Evolutionary conservation across 2,113 vertebrate species (phyloP).

Genomic region (Eretmochelys imbricata): DNA sequence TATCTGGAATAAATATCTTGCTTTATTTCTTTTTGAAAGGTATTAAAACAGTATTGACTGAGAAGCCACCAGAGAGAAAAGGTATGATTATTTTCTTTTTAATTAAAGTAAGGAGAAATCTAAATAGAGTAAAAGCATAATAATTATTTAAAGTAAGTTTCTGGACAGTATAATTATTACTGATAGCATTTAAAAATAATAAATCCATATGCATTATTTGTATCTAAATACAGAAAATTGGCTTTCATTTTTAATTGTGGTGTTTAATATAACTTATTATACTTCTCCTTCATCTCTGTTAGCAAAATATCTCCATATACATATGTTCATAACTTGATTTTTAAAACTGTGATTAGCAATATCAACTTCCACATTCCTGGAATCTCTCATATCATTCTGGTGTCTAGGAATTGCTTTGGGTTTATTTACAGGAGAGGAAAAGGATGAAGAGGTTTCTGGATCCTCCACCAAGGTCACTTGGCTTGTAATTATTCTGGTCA

Average conservation of each 20-base stretch:
- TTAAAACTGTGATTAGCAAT: neutral
- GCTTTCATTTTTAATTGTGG: neutral
- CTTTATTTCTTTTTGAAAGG: conserved; percentile 26
- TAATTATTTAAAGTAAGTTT: neutral
- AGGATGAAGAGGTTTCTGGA: neutral
- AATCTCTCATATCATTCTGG: neutral
- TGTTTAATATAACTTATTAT: neutral
- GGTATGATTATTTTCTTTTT: neutral
- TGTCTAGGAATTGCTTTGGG: neutral
- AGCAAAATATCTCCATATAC: neutral
- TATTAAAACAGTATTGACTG: neutral
- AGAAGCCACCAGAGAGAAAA: conserved; percentile 7
- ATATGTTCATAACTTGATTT: neutral
- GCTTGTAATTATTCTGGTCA: neutral
- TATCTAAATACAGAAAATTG: neutral
- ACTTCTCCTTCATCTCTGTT: neutral
- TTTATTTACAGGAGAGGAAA: conserved; percentile 36
- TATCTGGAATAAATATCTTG: neutral
- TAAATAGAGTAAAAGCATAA: neutral
- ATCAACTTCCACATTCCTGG: neutral
- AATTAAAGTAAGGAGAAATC: neutral
- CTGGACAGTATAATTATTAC: neutral
- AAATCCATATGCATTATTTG: neutral
- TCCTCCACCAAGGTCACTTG: neutral
- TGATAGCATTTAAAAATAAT: neutral